These are phyloP conservation scores for Caenorhabditis uteleia DNA, from an alignment of 2,888 invertebrate species.

Conservation along the genomic window DNA sequence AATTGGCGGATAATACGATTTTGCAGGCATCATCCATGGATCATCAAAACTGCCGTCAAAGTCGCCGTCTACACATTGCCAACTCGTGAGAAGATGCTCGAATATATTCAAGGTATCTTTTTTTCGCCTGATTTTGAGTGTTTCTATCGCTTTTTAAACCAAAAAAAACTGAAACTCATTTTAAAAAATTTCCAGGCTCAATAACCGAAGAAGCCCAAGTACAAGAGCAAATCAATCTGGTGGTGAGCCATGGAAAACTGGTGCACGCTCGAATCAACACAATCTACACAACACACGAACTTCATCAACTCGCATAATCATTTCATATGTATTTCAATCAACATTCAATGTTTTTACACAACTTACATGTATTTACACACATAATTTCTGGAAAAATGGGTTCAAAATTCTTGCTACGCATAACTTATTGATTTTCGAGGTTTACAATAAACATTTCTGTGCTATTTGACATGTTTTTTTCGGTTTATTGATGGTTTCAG, in stretches of 20 bases:
- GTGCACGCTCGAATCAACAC: slow-evolving; percentile 29
- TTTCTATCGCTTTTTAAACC: too few species aligned
- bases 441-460: too few species aligned
- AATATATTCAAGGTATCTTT: slow-evolving; percentile 30
- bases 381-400: too few species aligned
- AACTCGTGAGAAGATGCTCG: slow-evolving; percentile 34
- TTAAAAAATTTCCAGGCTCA: slow-evolving; percentile 4
- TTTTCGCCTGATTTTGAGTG: not conserved
- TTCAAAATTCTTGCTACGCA: too few species aligned
- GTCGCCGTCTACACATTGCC: slow-evolving; percentile 53
- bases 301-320: slow-evolving; percentile 24
- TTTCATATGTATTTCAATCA: too few species aligned
- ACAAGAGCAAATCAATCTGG: slow-evolving; percentile 18
- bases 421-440: too few species aligned
- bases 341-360: too few species aligned
- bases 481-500: too few species aligned
- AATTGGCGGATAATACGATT: too few species aligned
- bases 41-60: slow-evolving; percentile 48
- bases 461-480: too few species aligned
- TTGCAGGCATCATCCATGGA: slow-evolving; percentile 49
- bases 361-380: not conserved
- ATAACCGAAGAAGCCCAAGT: slow-evolving; percentile 11
- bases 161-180: not conserved
- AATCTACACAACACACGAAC: slow-evolving; percentile 26
- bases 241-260: slow-evolving; percentile 32